Conservation (phyloP, 2,113 vertebrate genomes). For the Proteles cristata region DNA sequence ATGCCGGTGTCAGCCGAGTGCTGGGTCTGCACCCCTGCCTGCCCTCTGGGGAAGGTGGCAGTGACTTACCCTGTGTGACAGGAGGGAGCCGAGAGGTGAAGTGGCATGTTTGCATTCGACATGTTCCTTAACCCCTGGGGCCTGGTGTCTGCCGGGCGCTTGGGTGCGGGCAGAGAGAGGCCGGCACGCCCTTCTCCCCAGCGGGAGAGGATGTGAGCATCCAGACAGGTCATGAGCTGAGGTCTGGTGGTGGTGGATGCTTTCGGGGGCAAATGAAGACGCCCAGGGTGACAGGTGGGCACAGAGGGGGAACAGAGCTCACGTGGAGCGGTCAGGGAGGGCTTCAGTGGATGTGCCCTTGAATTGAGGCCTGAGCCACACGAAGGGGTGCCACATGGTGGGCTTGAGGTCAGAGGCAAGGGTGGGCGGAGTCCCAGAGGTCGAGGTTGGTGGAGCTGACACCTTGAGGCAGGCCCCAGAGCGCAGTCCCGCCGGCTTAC, state of each 20-base stretch:
- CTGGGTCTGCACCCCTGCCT: fast-evolving
- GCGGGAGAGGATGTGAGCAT: fast-evolving
- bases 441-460: fast-evolving
- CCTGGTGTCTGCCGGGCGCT: neutral
- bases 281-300: neutral
- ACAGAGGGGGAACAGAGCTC: neutral
- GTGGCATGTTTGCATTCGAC: neutral
- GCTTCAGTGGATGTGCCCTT: neutral
- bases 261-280: fast-evolving
- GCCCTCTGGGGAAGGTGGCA: too few species aligned
- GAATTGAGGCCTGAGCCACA: fast-evolving
- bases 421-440: neutral
- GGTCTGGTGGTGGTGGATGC: neutral
- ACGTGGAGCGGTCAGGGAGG: too few species aligned
- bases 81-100: neutral
- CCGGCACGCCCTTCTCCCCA: fast-evolving
- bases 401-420: neutral
- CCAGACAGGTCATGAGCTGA: neutral
- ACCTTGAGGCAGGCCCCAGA: neutral
- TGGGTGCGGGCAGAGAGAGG: too few species aligned
- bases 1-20: neutral
- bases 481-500: fast-evolving
- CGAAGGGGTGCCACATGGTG: neutral
- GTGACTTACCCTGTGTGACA: neutral
- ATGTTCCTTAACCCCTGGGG: fast-evolving